Evolutionary conservation across 2,888 invertebrate genomes (phyloP), one percentile per base, ranked within the genome.

Genomic region (Cartodere bifasciata): DNA sequence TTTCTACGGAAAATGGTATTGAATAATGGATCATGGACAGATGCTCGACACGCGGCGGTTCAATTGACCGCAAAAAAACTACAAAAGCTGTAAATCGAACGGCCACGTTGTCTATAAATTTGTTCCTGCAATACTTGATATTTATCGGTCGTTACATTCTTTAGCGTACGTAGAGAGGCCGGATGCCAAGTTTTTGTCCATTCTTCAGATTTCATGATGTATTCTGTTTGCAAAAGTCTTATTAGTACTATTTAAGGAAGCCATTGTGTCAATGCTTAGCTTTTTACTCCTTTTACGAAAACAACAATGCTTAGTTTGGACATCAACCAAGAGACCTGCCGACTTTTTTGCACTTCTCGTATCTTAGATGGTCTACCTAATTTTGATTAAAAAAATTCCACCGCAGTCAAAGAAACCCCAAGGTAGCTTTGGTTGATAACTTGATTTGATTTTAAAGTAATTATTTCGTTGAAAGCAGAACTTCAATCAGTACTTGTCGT

Each of bases 241-340:
- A 53, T 53, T 53, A 51, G 50, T 49, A 48, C 53, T 52, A 49
- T 52, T 53, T 53, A 52, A 49, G 52, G 48, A 50, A 48, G 47
- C 46, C 50, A 50, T 50, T 49, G 50, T 49, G 42, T 50, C 49
- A 50, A 50, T 49, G 50, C 49, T 49, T 36, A 49, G 38, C 46
- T 49, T 49, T 48, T 47, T 45, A 37, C 43, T 41, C 38, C 38
- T 40, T 41, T 44, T 41, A 44, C 43, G 32, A 38, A 44, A 48
- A 48, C 46, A 45, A 46, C 47, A 48, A 50, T 47, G 48, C 47
- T 45, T 42, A 40, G 41, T 44, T 44, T 44, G 43, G 42, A 37
- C 34, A 40, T n/a, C n/a, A n/a, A n/a, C n/a, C n/a, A n/a, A n/a
- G n/a, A n/a, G n/a, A n/a, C n/a, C n/a, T n/a, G n/a, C n/a, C n/a